Evolutionary conservation across 2,113 vertebrate species (phyloP), one percentile per base, ranked within the genome.

Genomic region (Galemys pyrenaicus): DNA sequence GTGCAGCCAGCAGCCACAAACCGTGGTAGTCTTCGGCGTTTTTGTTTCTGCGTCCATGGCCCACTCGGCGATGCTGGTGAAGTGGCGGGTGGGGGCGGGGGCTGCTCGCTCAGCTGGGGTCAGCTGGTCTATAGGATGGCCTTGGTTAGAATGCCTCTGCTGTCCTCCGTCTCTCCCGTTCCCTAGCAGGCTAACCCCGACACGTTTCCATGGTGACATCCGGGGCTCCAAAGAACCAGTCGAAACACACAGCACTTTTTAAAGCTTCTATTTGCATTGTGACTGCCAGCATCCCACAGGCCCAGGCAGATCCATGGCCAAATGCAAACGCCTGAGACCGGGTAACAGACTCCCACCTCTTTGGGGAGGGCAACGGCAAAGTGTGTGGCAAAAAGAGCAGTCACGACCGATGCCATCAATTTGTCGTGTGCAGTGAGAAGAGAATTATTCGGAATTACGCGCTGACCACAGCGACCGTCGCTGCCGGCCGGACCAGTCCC

Each of bases 401-500:
- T 17, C 30, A 44, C 37, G 71, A 28, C 37, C 9, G 39, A 7
- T 44, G 39, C 51, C 41, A 13, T 70, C 49, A 35, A 28, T 51
- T 16, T 78, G 16, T 78, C 64, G 51, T 3, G 6, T 37, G 51
- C 26, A 26, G 19, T 6, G 35, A 62, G 65, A 85, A 86, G 62
- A 85, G 62, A 92, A 91, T 83, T 58, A 67, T 32, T 70, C 20
- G 74, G 80, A 92, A 91, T 46, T 84, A 75, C 82, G 79, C 39
- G 16, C 6, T 35, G 71, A 71, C 56, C 41, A 46, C 75, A 70
- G 75, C 4, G 11, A 20, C 44, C 19, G 7, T 2, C 49, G 70
- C 28, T 62, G 32, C 28, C 67, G 32, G 60, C 46, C 78, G 64
- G 9, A 92, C 39, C 58, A 46, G 13, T 7, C 22, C 28, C 79